Evolutionary conservation across 1,140 invertebrate genomes (phyloP), one percentile per base, ranked within the genome.

Genomic region (Dendroctonus valens): DNA sequence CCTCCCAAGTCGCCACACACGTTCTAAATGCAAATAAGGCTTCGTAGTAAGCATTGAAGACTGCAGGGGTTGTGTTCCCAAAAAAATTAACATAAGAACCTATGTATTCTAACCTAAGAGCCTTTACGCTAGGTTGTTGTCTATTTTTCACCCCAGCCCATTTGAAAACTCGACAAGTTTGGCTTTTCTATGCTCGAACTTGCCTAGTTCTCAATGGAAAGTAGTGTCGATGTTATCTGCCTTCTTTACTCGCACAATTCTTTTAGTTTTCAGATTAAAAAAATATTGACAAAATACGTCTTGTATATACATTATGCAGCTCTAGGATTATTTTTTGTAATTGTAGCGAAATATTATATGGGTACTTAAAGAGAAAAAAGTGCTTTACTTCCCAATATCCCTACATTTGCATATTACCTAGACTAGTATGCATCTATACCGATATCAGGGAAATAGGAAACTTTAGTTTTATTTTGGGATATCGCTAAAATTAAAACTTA

Each of bases 251-350:
- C 65, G 65, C 65, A 67, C 65, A 67, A 67, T 55, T 61, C 15
- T 7, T 57, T 54, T 66, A 39, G 14, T 65, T 51, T 60, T 46
- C 37, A 48, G 12, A 37, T 48, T 38, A 5, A 46, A 50, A 37
- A 42, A 54, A 52, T 60, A 53, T 42, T 59, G n/a, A 42, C 6
- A 65, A 12, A n/a, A 49, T 6, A 65, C 37, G 37, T 67, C 41
- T 14, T 67, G 65, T 67, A 67, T 6, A 67, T 67, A 67, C 65
- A 67, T 67, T 67, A 39, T 61, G 65, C 65, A 67, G 59, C 44
- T 67, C 46, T 62, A 63, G 59, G 44, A 26, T 68, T 67, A 60
- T 67, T 58, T 68, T 63, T 68, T 55, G 55, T 60, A 53, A 68
- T 51, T 44, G 66, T 68, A 68, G 39, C 53, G 26, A 68, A 63